Conservation (phyloP, 92 coral and sea anemone genomes). For the Diadumene lineata region DNA sequence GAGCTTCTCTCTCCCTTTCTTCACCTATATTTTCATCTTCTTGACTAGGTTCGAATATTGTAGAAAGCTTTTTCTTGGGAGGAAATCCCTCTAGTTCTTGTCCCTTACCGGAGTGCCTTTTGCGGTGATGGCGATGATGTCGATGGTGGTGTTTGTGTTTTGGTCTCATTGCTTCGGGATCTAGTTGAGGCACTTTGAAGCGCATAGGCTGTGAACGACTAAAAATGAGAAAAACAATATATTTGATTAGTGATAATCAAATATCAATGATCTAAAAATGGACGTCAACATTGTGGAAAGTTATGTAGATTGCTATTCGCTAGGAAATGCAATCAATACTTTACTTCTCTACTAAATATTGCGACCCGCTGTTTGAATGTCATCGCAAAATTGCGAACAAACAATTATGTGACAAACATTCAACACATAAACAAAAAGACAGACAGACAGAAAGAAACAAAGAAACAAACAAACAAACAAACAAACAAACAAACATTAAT, state of each 20-base stretch:
- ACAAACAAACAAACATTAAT: too few species aligned
- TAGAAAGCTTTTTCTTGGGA: conserved; percentile 66
- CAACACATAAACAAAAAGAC: too few species aligned
- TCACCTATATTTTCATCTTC: conserved; percentile 26
- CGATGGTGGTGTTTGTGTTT: conserved; percentile 37
- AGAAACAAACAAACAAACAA: too few species aligned
- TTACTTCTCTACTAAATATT: too few species aligned
- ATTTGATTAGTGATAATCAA: not conserved
- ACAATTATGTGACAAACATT: too few species aligned
- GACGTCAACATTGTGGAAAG: not conserved
- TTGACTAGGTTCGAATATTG: conserved; percentile 63
- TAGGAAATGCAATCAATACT: too few species aligned
- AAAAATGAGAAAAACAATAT: not conserved
- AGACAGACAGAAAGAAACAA: too few species aligned
- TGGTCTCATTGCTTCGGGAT: conserved; percentile 3
- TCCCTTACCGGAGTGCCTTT: conserved; percentile 28
- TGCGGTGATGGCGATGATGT: conserved; percentile 43
- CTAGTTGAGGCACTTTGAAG: conserved; percentile 16
- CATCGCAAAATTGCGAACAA: too few species aligned
- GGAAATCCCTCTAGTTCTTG: conserved; percentile 28
- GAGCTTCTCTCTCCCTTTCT: conserved; percentile 10
- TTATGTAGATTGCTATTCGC: not conserved
- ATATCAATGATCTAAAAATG: not conserved
- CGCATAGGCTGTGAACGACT: conserved; percentile 23
- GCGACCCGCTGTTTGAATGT: too few species aligned